Base-by-base conservation (phyloP, 1,140 invertebrate species). In the Orchesella cincta region DNA sequence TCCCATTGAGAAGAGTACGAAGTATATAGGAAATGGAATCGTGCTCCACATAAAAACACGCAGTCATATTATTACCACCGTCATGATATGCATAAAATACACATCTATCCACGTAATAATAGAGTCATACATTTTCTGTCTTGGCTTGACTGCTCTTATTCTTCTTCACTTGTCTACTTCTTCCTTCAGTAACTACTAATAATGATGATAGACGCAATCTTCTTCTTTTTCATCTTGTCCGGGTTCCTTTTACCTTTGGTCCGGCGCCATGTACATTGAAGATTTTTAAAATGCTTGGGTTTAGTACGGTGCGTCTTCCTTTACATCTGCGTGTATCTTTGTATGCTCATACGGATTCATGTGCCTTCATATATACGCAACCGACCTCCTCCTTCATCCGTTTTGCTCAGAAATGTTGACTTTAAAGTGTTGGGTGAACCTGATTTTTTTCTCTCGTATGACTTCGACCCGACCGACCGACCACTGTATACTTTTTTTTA, bases 51-150 rank as follows among this genome's bases (percentile, higher is more conserved):
- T 57, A 18, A 57, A 57, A 57, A 18, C 54, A 57, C 26, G 26
- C 12, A 18, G 54, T 57, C n/a, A 14, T 26, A 57, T 57, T 57
- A 23, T 57, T 14, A 57, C n/a, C 39, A 26, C 14, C 23, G 54
- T 57, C 54, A 57, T 57, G 54, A 57, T 57, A 57, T 57, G 54
- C 54, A 57, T 57, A 57, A 57, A 57, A 57, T 57, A 57, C 54
- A 57, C 54, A 57, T 57, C 26, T 23, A 57, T 57, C 26, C 54
- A 57, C 23, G 3, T 57, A 57, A 57, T 57, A 23, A 57, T 57
- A 57, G 54, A 57, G 54, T 57, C 54, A 57, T 57, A 57, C 54
- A 57, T 57, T 57, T 57, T 57, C 54, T 57, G 12, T 23, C 54
- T 57, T 57, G 54, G 26, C 54, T 57, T 57, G 54, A 57, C 54